Evolutionary conservation across 2,888 invertebrate species (phyloP).

Genomic region (Heliconius hortense): DNA sequence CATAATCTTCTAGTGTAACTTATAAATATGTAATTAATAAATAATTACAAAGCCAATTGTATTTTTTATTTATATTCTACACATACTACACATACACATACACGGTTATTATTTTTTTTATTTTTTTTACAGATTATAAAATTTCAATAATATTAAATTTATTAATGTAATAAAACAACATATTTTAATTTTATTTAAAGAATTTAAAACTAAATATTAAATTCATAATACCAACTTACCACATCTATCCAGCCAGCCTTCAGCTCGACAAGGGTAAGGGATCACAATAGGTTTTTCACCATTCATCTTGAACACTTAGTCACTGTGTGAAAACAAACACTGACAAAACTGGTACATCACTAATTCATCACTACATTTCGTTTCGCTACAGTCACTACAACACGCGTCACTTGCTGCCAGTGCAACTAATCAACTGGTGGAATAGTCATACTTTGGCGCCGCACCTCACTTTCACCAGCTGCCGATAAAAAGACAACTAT

Average conservation of each 20-base stretch:
- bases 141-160: no score
- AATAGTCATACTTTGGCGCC: constrained; percentile 51
- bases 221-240: constrained; percentile 56
- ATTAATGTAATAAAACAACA: background rate
- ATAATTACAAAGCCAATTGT: background rate
- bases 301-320: constrained; percentile 62
- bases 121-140: no score
- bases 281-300: constrained; percentile 61
- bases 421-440: constrained; percentile 40
- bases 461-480: constrained; percentile 74
- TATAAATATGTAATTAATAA: background rate
- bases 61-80: background rate
- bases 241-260: constrained; percentile 77
- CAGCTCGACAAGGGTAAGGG: constrained; percentile 73
- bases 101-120: background rate
- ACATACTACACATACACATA: no score
- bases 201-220: background rate
- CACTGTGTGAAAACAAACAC: constrained; percentile 54
- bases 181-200: background rate
- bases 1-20: background rate
- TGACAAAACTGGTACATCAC: constrained; percentile 48
- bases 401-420: constrained; percentile 44
- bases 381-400: constrained; percentile 49
- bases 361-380: constrained; percentile 54
- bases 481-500: constrained; percentile 58